phyloP scores from a whole-genome alignment of 2,797 vertebrate genomes.

The Notolabrus celidotus region DNA sequence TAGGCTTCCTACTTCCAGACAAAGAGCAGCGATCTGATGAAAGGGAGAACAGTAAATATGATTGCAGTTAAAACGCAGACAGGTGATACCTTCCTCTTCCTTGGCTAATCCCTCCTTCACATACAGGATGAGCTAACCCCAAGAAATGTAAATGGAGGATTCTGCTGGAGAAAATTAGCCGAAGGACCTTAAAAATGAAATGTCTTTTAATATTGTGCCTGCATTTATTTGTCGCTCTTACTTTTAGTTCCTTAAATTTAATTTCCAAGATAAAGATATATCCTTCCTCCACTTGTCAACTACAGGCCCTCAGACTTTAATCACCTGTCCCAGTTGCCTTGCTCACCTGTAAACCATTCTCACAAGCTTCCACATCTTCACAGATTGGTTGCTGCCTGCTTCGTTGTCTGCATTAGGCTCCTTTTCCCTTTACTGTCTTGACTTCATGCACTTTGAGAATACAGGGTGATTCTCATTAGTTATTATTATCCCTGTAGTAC shows the following conservation, averaged over 20 bases:
- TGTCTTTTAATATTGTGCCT: too few relatives aligned
- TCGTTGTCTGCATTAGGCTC: not conserved
- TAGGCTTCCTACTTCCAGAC: conserved; percentile 54
- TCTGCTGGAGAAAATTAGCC: not conserved
- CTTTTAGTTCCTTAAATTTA: too few relatives aligned
- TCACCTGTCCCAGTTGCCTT: too few relatives aligned
- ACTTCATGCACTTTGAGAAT: too few relatives aligned
- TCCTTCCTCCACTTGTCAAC: too few relatives aligned
- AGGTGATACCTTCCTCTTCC: conserved; percentile 15
- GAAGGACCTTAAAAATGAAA: not conserved
- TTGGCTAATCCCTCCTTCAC: conserved; percentile 10
- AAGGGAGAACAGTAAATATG: conserved; percentile 60
- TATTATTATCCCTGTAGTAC: too few relatives aligned
- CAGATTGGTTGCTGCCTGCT: too few relatives aligned
- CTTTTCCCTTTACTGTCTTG: not conserved
- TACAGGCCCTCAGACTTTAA: too few relatives aligned
- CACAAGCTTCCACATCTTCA: too few relatives aligned
- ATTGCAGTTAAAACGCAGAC: conserved; percentile 46
- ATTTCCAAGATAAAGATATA: too few relatives aligned
- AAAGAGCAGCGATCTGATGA: conserved; percentile 35
- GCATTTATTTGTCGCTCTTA: not conserved
- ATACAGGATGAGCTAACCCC: not conserved
- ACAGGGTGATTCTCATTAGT: too few relatives aligned
- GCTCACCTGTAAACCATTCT: too few relatives aligned
- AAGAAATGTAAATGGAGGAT: not conserved